Conservation (phyloP, 1,140 invertebrate genomes). For the Anthonomus grandis region DNA sequence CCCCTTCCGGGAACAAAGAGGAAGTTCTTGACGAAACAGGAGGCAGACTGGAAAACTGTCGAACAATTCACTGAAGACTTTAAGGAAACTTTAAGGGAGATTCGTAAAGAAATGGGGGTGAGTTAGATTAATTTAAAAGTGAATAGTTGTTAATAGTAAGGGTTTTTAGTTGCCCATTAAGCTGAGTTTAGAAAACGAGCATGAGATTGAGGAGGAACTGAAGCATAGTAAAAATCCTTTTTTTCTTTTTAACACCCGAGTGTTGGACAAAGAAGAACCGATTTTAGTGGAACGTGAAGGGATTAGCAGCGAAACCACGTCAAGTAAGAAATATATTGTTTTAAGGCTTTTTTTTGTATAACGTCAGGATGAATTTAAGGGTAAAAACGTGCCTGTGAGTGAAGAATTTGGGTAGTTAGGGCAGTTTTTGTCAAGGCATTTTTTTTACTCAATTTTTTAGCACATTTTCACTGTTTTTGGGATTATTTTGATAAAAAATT, state of each 20-base stretch:
- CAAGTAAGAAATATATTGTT: constrained; percentile 9
- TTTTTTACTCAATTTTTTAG: no score
- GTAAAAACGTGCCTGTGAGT: no score
- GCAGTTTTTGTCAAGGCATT: no score
- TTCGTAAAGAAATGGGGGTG: constrained; percentile 12
- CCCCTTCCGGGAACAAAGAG: constrained; percentile 15
- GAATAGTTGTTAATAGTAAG: no score
- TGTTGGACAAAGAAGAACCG: not conserved
- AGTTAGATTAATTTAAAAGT: no score
- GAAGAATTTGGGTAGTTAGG: no score
- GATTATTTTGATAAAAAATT: no score
- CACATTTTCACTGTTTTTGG: no score
- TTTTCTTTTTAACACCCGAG: not conserved
- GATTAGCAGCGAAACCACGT: constrained; percentile 4
- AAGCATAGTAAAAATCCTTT: not conserved
- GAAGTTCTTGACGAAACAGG: constrained; percentile 30
- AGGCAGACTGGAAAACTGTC: constrained; percentile 33
- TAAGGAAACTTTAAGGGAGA: constrained; percentile 30
- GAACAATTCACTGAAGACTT: constrained; percentile 35
- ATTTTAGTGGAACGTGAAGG: constrained; percentile 6
- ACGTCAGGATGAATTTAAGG: no score
- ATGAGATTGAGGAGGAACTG: constrained; percentile 2
- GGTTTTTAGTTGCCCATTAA: not conserved
- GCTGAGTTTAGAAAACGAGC: constrained; percentile 5
- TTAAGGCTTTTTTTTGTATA: no score